phyloP scores from a whole-genome alignment of 2,888 invertebrate genomes.

The Diogma glabrata region DNA sequence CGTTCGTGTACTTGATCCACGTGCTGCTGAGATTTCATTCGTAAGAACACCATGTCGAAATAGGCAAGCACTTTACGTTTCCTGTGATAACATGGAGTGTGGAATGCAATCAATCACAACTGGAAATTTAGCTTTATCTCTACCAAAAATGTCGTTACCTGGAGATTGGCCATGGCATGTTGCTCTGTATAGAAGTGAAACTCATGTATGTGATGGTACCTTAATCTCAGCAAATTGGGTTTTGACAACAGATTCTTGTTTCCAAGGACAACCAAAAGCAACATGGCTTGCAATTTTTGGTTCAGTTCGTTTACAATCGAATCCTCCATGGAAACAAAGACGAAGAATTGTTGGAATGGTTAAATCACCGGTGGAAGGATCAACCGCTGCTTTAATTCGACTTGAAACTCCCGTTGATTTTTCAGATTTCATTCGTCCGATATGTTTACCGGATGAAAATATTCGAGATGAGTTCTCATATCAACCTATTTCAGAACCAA shows the following conservation, averaged over 20 bases:
- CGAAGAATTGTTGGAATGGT: slow-evolving; percentile 74
- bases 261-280: slow-evolving; percentile 77
- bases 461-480: neutral
- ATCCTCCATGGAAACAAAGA: slow-evolving; percentile 81
- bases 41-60: slow-evolving; percentile 62
- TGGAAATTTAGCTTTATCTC: slow-evolving; percentile 39
- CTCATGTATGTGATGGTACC: slow-evolving; percentile 81
- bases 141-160: slow-evolving; percentile 61
- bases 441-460: slow-evolving; percentile 58
- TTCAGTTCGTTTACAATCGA: slow-evolving; percentile 60
- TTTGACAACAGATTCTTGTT: slow-evolving; percentile 77
- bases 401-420: slow-evolving; percentile 61
- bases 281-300: slow-evolving; percentile 78
- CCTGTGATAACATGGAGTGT: slow-evolving; percentile 65
- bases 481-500: neutral
- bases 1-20: slow-evolving; percentile 72
- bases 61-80: slow-evolving; percentile 65
- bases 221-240: slow-evolving; percentile 69
- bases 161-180: slow-evolving; percentile 94
- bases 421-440: slow-evolving; percentile 74
- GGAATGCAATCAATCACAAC: slow-evolving; percentile 48
- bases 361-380: slow-evolving; percentile 81
- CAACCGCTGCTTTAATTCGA: slow-evolving; percentile 69
- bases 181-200: slow-evolving; percentile 67
- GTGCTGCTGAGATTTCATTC: slow-evolving; percentile 70